phyloP scores from a whole-genome alignment of 2,113 vertebrate species.

The Periophthalmus modestus region DNA sequence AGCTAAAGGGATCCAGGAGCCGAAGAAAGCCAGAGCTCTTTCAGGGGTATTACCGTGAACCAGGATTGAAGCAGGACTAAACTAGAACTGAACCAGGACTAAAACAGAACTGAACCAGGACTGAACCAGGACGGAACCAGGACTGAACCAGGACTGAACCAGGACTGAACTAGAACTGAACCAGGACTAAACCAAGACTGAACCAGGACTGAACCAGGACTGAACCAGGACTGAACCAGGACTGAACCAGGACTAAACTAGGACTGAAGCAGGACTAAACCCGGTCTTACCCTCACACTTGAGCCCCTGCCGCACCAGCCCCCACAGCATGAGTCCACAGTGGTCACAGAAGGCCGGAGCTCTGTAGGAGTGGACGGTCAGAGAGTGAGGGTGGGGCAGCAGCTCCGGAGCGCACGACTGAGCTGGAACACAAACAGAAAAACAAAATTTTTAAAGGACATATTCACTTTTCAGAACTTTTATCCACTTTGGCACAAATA shows the following conservation, averaged over 20 bases:
- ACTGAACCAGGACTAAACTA: not conserved
- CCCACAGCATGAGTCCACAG: constrained; percentile 96
- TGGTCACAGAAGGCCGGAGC: constrained; percentile 95
- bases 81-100: not conserved
- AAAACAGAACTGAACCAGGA: not conserved
- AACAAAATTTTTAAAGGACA: not conserved
- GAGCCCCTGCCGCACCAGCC: constrained; percentile 92
- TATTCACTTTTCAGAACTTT: too few relatives aligned
- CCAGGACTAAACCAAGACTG: not conserved
- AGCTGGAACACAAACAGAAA: constrained; percentile 69
- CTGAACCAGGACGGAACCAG: not conserved
- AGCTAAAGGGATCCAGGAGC: too few relatives aligned
- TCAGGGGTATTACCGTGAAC: too few relatives aligned
- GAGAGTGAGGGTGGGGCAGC: constrained; percentile 90
- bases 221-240: not conserved
- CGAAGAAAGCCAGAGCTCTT: too few relatives aligned
- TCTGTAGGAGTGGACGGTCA: constrained; percentile 95
- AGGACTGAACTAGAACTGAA: not conserved
- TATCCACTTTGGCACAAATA: too few relatives aligned
- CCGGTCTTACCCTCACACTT: constrained; percentile 88
- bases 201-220: not conserved
- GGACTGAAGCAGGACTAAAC: not conserved
- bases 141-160: not conserved
- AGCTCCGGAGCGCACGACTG: constrained; percentile 90
- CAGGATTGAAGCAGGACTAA: too few relatives aligned